These are phyloP conservation scores for Pluvianellus socialis DNA, from an alignment of 2,113 vertebrate species.

Conservation along the genomic window DNA sequence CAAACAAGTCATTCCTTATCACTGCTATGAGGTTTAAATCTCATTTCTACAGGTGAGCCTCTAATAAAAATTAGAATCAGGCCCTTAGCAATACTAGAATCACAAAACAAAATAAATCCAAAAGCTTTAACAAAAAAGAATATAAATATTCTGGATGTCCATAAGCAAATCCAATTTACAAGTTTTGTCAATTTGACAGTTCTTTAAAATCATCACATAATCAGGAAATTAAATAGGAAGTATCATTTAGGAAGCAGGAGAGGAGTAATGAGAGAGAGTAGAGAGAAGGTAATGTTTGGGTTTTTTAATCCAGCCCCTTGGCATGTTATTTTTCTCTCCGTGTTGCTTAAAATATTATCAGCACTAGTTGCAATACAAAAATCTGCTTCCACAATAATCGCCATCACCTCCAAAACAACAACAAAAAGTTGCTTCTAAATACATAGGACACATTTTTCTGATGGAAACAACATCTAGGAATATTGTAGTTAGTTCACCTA, in stretches of 20 bases:
- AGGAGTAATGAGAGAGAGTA: not conserved
- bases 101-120: not conserved
- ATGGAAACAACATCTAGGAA: not conserved
- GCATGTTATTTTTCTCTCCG: not conserved
- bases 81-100: not conserved
- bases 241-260: not conserved
- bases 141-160: not conserved
- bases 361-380: not conserved
- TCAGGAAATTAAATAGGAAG: not conserved
- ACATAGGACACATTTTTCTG: not conserved
- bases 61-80: not conserved
- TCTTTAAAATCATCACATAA: not conserved
- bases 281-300: not conserved
- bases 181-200: not conserved
- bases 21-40: not conserved
- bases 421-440: not conserved
- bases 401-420: rapidly evolving
- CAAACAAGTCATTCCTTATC: not conserved
- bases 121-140: not conserved
- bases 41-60: not conserved
- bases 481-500: not conserved
- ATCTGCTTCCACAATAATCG: not conserved
- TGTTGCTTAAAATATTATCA: not conserved
- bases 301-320: not conserved
- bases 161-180: not conserved